Evolutionary conservation across 2,113 vertebrate genomes (phyloP).

Genomic region (Catharus fuscescens): DNA sequence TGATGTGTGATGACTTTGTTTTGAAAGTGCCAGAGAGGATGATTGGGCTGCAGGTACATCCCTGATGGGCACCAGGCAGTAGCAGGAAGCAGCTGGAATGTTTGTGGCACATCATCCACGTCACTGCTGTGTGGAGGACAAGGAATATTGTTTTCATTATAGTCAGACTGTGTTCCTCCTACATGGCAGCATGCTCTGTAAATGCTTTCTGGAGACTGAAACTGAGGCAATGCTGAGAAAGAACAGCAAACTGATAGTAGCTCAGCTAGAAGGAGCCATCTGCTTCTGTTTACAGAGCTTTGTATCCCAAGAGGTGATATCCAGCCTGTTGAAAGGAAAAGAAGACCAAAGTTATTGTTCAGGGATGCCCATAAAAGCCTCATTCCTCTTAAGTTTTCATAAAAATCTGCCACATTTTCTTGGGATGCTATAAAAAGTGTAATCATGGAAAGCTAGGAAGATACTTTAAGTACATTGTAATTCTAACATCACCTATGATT

Average conservation of each 20-base stretch:
- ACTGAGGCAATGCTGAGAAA: constrained; percentile 37
- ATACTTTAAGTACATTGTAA: neutral
- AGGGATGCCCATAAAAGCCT: neutral
- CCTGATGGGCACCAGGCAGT: neutral
- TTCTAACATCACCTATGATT: neutral
- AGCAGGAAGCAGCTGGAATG: neutral
- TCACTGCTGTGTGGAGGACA: neutral
- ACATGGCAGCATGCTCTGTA: neutral
- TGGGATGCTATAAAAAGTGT: neutral
- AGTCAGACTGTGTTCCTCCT: constrained; percentile 1
- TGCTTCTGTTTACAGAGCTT: constrained; percentile 27
- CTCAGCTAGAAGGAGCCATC: constrained; percentile 46
- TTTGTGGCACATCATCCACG: neutral
- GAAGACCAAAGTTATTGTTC: neutral
- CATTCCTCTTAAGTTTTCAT: neutral
- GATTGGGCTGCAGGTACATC: neutral
- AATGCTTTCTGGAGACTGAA: constrained; percentile 10
- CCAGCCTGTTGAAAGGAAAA: neutral
- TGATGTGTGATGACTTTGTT: neutral
- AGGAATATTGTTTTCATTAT: constrained; percentile 6
- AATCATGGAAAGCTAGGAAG: neutral
- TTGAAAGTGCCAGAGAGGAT: neutral
- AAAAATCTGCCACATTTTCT: neutral
- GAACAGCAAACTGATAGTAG: constrained; percentile 16
- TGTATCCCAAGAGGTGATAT: neutral